Evolutionary conservation across 2,888 invertebrate species (phyloP).

Genomic region (Pseudeuparius sepicola): DNA sequence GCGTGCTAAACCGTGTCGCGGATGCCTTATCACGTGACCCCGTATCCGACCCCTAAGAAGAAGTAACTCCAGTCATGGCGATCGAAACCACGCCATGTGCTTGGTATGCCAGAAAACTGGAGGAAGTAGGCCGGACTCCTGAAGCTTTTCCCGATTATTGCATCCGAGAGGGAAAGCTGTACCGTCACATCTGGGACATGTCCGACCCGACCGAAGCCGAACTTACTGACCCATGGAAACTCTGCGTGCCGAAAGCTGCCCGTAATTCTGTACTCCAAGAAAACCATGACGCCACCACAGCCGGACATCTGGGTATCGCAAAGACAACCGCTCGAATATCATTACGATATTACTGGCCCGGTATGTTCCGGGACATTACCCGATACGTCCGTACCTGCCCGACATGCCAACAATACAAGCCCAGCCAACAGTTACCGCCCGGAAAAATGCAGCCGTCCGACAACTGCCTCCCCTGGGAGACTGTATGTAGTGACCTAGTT

Average conservation of each 20-base stretch:
- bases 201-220: slow-evolving; percentile 1
- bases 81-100: too few relatives aligned
- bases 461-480: slow-evolving; percentile 8
- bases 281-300: slow-evolving; percentile 13
- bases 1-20: too few relatives aligned
- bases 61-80: not conserved
- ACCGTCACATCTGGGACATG: slow-evolving; percentile 7
- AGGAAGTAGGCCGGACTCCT: not conserved
- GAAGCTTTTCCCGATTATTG: slow-evolving; percentile 1
- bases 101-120: too few relatives aligned
- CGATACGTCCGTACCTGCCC: slow-evolving; percentile 23
- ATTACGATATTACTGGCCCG: slow-evolving; percentile 26
- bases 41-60: not conserved
- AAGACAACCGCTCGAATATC: slow-evolving; percentile 25
- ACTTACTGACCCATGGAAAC: slow-evolving; percentile 11
- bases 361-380: slow-evolving; percentile 24
- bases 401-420: slow-evolving; percentile 24
- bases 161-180: too few relatives aligned
- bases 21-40: slow-evolving; percentile 1
- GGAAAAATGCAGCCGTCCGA: slow-evolving; percentile 20
- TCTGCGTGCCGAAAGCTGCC: slow-evolving; percentile 8
- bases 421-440: slow-evolving; percentile 14
- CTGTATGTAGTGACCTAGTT: slow-evolving; percentile 10
- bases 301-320: slow-evolving; percentile 26
- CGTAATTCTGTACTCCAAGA: slow-evolving; percentile 7